A percentile compares a stretch with the other conserved stretches of the same genome.
Evolutionary conservation across 2,113 vertebrate genomes (phyloP).

Genomic region (Limnothrissa miodon): DNA sequence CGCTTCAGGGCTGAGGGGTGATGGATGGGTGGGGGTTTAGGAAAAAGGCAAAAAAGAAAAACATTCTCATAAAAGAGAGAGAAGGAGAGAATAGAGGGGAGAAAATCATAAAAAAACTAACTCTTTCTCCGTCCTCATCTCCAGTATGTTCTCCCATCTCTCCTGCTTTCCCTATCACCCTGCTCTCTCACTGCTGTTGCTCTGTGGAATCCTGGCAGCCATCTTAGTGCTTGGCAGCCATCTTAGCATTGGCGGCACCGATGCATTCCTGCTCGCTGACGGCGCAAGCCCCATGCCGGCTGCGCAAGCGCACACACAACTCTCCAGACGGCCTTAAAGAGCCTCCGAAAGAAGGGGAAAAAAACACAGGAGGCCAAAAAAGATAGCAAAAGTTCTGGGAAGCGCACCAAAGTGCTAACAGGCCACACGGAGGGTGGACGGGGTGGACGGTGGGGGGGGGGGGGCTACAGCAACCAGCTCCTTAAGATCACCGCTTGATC

Average conservation of each 20-base stretch:
- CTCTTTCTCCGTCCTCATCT: slow-evolving; percentile 40
- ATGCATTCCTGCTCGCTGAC: slow-evolving; percentile 76
- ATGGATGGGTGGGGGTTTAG: background rate
- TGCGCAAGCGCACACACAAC: slow-evolving; percentile 46
- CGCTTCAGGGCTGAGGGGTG: background rate
- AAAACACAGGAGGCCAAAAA: slow-evolving; percentile 7
- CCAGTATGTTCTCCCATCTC: slow-evolving; percentile 51
- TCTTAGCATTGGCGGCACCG: slow-evolving; percentile 85
- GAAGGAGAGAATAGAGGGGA: slow-evolving; percentile 29
- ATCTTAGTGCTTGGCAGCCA: slow-evolving; percentile 96
- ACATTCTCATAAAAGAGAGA: slow-evolving; percentile 70
- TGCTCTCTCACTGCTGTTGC: slow-evolving; percentile 62
- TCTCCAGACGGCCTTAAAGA: slow-evolving; percentile 18
- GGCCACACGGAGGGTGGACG: background rate
- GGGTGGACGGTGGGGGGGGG: background rate
- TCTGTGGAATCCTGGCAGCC: slow-evolving; percentile 86
- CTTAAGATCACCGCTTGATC: background rate
- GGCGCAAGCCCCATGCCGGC: slow-evolving; percentile 52
- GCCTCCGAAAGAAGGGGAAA: background rate
- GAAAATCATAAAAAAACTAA: slow-evolving; percentile 34
- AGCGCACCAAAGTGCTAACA: slow-evolving; percentile 11
- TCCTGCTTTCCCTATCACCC: slow-evolving; percentile 49
- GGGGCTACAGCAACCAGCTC: background rate
- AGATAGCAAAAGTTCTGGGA: slow-evolving; percentile 16
- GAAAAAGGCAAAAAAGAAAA: background rate